Percentiles rank a stretch among this genome's conserved stretches.
Conservation (phyloP, 1,140 invertebrate species). For the Leptinotarsa undecemlineata region DNA sequence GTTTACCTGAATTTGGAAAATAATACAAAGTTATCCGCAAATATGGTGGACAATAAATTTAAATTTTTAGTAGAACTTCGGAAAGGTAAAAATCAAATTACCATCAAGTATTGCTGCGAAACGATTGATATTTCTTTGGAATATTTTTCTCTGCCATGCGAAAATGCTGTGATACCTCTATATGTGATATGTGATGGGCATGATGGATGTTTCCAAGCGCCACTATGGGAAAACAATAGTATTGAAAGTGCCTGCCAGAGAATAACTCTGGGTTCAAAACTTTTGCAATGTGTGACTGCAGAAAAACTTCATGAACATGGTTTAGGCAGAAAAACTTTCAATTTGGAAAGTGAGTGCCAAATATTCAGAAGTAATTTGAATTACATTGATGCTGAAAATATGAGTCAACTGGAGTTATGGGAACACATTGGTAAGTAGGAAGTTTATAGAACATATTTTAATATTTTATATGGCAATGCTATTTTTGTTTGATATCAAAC, state of each 20-base stretch:
- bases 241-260: slow-evolving; percentile 74
- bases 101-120: slow-evolving; percentile 42
- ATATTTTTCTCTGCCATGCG: slow-evolving; percentile 23
- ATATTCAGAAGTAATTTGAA: slow-evolving; percentile 74
- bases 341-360: slow-evolving; percentile 71
- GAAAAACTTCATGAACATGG: slow-evolving; percentile 86
- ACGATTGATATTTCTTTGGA: slow-evolving; percentile 28
- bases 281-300: slow-evolving; percentile 85
- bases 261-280: slow-evolving; percentile 75
- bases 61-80: slow-evolving; percentile 46
- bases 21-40: neutral
- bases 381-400: slow-evolving; percentile 69
- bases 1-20: slow-evolving; percentile 13
- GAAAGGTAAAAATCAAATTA: slow-evolving; percentile 44
- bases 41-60: slow-evolving; percentile 36
- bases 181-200: slow-evolving; percentile 77
- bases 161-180: slow-evolving; percentile 65
- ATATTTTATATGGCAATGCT: too few species aligned
- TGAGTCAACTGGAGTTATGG: slow-evolving; percentile 83
- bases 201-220: slow-evolving; percentile 80
- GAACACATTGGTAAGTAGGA: slow-evolving; percentile 74
- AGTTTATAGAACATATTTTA: too few species aligned
- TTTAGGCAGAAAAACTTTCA: slow-evolving; percentile 80
- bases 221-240: slow-evolving; percentile 68
- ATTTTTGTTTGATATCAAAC: too few species aligned